These are phyloP conservation scores for Atta texana DNA, from an alignment of 1,140 invertebrate genomes.

Conservation along the genomic window DNA sequence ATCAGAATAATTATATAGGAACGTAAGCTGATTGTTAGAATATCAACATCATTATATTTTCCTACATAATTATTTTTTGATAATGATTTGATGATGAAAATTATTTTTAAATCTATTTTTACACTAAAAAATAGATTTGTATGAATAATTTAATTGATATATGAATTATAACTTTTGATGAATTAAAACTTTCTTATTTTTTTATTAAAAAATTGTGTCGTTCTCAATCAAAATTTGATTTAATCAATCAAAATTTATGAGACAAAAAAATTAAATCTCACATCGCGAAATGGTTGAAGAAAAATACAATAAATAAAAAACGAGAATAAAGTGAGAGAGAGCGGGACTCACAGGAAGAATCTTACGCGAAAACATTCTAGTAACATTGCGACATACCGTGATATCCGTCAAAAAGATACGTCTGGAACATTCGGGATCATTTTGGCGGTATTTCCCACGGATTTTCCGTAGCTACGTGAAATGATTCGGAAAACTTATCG, in stretches of 20 bases:
- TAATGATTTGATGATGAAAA: no score
- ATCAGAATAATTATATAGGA: no score
- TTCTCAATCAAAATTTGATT: no score
- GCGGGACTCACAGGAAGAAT: background rate
- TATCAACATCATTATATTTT: no score
- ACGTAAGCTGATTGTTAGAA: no score
- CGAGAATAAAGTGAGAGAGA: background rate
- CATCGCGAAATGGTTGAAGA: background rate
- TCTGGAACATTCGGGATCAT: conserved; percentile 21
- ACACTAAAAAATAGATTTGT: no score
- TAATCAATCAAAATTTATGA: background rate
- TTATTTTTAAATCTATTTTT: no score
- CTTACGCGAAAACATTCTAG: background rate
- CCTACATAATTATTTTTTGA: no score
- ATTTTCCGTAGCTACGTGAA: background rate
- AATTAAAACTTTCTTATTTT: no score
- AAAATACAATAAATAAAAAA: background rate
- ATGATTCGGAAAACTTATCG: background rate
- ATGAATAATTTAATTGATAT: no score
- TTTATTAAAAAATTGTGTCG: no score
- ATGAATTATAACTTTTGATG: no score
- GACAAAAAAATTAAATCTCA: background rate
- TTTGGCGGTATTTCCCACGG: background rate
- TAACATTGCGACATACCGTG: background rate
- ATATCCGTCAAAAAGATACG: background rate